Percentiles rank a stretch among this genome's conserved stretches.
phyloP scores from a whole-genome alignment of 2,888 invertebrate genomes.

The Julus scandinavius region DNA sequence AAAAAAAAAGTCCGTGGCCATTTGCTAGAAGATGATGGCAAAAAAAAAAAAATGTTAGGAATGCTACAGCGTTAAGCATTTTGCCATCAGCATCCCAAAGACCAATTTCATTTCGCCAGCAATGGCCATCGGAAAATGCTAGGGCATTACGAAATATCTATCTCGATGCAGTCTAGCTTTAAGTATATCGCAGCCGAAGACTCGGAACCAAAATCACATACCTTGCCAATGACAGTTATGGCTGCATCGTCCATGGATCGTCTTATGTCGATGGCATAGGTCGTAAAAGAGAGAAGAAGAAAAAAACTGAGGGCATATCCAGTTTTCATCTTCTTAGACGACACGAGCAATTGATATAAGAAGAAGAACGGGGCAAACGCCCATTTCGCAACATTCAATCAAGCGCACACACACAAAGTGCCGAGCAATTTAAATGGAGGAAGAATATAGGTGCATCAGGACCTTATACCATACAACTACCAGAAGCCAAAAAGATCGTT shows the following conservation, averaged over 20 bases:
- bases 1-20: not conserved
- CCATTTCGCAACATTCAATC: not conserved
- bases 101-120: not conserved
- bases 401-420: not conserved
- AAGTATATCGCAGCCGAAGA: not conserved
- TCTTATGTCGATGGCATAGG: not conserved
- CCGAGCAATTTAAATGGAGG: not conserved
- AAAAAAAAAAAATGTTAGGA: not conserved
- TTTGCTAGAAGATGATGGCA: not conserved
- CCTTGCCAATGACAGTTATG: slow-evolving; percentile 1
- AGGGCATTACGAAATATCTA: not conserved
- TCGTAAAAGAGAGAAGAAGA: not conserved
- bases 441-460: not conserved
- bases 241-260: not conserved
- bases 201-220: not conserved
- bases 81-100: not conserved
- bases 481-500: no score
- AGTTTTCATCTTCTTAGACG: not conserved
- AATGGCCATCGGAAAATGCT: not conserved
- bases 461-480: not conserved
- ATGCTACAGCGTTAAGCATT: not conserved
- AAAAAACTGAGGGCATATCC: not conserved
- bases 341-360: slow-evolving; percentile 1
- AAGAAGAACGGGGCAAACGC: slow-evolving; percentile 1
- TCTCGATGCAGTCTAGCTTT: not conserved